These are phyloP conservation scores for Hemithea aestivaria DNA, from an alignment of 2,888 invertebrate genomes.

Conservation along the genomic window DNA sequence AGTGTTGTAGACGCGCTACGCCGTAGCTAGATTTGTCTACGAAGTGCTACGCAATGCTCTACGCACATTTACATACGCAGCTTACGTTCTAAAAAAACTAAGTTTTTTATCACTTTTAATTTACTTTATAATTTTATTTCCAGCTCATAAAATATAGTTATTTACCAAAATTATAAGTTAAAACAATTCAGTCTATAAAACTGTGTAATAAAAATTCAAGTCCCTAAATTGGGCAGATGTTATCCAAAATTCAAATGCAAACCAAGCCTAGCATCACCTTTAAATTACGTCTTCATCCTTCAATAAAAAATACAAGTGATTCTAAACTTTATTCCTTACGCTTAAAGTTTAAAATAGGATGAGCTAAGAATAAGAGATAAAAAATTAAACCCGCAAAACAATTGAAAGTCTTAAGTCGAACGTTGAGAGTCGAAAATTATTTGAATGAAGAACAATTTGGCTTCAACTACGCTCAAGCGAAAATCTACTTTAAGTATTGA, in stretches of 20 bases:
- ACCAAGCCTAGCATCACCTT: slow-evolving; percentile 43
- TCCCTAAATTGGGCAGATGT: slow-evolving; percentile 36
- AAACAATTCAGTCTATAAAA: slow-evolving; percentile 19
- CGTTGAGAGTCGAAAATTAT: slow-evolving; percentile 45
- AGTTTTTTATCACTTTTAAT: too few species aligned
- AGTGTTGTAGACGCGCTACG: slow-evolving; percentile 18
- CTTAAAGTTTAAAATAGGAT: slow-evolving; percentile 29
- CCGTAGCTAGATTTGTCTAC: slow-evolving; percentile 24
- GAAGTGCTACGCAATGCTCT: slow-evolving; percentile 18
- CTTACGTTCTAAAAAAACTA: too few species aligned
- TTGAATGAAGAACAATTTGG: slow-evolving; percentile 38
- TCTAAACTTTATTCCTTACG: slow-evolving; percentile 27
- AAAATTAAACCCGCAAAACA: slow-evolving; percentile 34
- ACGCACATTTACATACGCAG: neutral
- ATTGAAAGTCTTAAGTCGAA: slow-evolving; percentile 43
- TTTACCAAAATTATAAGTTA: slow-evolving; percentile 10
- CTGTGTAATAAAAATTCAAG: slow-evolving; percentile 29
- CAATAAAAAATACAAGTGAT: slow-evolving; percentile 27
- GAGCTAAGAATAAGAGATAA: slow-evolving; percentile 28
- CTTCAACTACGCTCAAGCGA: slow-evolving; percentile 36
- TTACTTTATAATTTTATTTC: too few species aligned
- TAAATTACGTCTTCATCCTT: slow-evolving; percentile 37
- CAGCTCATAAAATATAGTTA: neutral
- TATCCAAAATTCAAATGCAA: slow-evolving; percentile 39
- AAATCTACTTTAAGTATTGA: slow-evolving; percentile 39